A percentile compares a stretch with the other conserved stretches of the same genome.
Evolutionary conservation across 2,888 invertebrate species (phyloP).

Genomic region (Andrena hattorfiana): DNA sequence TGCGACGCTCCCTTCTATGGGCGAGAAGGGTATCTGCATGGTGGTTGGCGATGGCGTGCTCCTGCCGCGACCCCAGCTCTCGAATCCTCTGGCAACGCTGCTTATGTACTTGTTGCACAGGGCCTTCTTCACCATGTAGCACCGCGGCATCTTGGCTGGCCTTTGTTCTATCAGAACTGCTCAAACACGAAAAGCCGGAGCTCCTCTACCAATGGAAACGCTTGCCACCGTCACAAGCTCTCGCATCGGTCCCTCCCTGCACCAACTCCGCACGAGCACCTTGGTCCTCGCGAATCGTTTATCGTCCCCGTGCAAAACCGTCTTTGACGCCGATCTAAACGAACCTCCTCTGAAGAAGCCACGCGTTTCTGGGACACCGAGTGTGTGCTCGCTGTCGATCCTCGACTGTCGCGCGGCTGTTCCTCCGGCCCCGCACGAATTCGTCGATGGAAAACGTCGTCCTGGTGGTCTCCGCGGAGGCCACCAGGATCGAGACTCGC

Average conservation of each 20-base stretch:
- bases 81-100: conserved; percentile 82
- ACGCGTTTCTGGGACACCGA: conserved; percentile 12
- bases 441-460: conserved; percentile 23
- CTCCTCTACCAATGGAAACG: not conserved
- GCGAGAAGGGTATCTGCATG: conserved; percentile 70
- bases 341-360: not conserved
- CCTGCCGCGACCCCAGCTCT: conserved; percentile 80
- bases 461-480: conserved; percentile 54
- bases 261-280: not conserved
- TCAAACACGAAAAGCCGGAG: not conserved
- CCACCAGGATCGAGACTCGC: conserved; percentile 45
- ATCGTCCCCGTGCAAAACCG: not conserved
- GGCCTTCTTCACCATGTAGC: conserved; percentile 91
- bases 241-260: conserved; percentile 1
- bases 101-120: conserved; percentile 86
- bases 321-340: no score
- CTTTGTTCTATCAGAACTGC: conserved; percentile 8
- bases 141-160: conserved; percentile 89
- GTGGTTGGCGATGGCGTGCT: conserved; percentile 78
- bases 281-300: not conserved
- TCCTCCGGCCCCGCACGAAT: not conserved
- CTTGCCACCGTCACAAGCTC: not conserved
- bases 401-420: conserved; percentile 13
- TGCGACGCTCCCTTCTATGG: conserved; percentile 73
- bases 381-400: conserved; percentile 1